These are phyloP conservation scores for Tonatia bakeri DNA, from an alignment of 2,113 vertebrate species.

Conservation along the genomic window DNA sequence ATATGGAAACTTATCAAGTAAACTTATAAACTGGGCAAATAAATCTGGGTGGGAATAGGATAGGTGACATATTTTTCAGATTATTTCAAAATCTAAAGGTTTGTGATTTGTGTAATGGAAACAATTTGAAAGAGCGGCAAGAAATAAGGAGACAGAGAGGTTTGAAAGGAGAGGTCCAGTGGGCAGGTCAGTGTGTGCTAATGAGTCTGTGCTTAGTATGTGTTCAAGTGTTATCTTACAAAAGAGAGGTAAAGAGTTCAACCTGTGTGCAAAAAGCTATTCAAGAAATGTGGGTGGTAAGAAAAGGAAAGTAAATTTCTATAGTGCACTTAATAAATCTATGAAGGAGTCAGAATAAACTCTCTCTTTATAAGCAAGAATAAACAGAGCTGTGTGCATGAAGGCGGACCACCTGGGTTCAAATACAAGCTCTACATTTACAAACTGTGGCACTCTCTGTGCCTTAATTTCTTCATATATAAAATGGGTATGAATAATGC, in stretches of 20 bases:
- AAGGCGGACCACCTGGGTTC: background rate
- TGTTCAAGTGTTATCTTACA: constrained; percentile 8
- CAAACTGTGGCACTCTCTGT: background rate
- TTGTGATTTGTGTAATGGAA: background rate
- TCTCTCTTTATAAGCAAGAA: constrained; percentile 33
- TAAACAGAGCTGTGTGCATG: background rate
- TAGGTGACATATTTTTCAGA: background rate
- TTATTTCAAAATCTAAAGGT: constrained; percentile 13
- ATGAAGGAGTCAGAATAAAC: constrained; percentile 55
- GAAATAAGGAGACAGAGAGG: background rate
- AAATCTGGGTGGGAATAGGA: background rate
- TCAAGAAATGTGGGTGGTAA: constrained; percentile 20
- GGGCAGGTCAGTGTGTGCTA: background rate
- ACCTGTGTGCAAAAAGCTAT: background rate
- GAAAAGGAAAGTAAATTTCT: constrained; percentile 50
- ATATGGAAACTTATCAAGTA: background rate
- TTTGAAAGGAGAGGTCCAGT: background rate
- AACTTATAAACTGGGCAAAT: background rate
- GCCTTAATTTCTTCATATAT: background rate
- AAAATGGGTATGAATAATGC: background rate
- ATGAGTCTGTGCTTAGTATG: background rate
- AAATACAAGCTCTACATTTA: background rate
- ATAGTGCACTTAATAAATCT: constrained; percentile 19
- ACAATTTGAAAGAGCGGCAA: background rate
- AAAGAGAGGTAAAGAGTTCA: constrained; percentile 26